Evolutionary conservation across 2,113 vertebrate species (phyloP).

Genomic region (Macquaria australasica): DNA sequence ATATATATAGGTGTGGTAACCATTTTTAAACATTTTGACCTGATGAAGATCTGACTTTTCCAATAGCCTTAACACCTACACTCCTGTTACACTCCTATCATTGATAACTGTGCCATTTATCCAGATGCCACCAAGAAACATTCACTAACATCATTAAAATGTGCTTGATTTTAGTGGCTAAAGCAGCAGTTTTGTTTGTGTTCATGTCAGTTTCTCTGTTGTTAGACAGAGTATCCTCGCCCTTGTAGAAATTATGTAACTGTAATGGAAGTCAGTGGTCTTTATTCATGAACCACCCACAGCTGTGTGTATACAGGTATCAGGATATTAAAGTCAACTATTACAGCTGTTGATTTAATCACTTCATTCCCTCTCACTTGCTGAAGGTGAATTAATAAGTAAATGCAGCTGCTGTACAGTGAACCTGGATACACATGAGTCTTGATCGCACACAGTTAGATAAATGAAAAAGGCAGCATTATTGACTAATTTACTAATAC

Average conservation of each 20-base stretch:
- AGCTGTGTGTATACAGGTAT: slow-evolving; percentile 3
- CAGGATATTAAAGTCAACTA: not conserved
- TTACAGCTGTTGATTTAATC: slow-evolving; percentile 14
- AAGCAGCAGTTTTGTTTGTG: not conserved
- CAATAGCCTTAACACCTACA: not conserved
- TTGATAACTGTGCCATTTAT: not conserved
- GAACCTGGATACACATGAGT: not conserved
- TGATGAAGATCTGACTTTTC: not conserved
- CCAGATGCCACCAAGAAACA: not conserved
- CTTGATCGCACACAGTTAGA: not conserved
- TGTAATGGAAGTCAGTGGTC: not conserved
- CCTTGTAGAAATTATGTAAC: not conserved
- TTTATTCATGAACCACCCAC: not conserved
- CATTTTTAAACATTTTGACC: no score
- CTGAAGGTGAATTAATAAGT: slow-evolving; percentile 15
- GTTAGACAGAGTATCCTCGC: not conserved
- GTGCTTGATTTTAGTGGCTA: not conserved
- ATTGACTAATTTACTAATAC: slow-evolving; percentile 19
- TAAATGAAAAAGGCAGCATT: slow-evolving; percentile 19
- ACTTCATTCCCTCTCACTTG: not conserved
- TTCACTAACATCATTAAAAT: not conserved
- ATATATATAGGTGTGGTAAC: no score
- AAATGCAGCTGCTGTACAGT: slow-evolving; percentile 25
- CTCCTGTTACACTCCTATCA: not conserved
- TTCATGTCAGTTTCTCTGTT: not conserved